Evolutionary conservation across 2,797 vertebrate genomes (phyloP).

Genomic region (Micromesistius poutassou): DNA sequence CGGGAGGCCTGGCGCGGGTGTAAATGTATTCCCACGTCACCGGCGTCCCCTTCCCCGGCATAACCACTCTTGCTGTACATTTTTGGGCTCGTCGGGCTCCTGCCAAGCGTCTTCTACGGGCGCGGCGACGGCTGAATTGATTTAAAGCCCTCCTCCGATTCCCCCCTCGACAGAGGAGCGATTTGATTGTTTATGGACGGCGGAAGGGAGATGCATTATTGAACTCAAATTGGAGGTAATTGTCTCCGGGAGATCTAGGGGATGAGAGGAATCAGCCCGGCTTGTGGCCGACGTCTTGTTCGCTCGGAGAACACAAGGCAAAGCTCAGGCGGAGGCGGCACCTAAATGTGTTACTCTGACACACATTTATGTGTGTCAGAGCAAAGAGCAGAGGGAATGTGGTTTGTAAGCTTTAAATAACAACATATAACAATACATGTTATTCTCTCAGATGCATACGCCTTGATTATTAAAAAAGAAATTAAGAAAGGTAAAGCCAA

Average conservation of each 20-base stretch:
- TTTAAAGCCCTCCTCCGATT: constrained; percentile 74
- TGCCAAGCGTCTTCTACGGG: no score
- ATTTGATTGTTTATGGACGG: constrained; percentile 71
- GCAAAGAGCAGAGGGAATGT: constrained; percentile 1
- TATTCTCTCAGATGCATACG: neutral
- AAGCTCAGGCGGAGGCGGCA: no score
- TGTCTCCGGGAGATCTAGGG: constrained; percentile 65
- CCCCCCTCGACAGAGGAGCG: constrained; percentile 65
- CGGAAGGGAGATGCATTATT: constrained; percentile 59
- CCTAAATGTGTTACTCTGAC: no score
- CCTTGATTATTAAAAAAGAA: neutral
- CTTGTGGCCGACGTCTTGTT: constrained; percentile 27
- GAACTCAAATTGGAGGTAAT: constrained; percentile 70
- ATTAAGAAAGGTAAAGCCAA: neutral
- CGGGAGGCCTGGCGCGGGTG: constrained; percentile 45
- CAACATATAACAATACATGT: neutral
- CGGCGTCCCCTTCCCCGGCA: no score
- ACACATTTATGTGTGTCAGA: no score
- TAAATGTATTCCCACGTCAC: constrained; percentile 54
- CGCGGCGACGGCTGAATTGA: constrained; percentile 66
- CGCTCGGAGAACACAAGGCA: constrained; percentile 44
- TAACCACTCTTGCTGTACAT: neutral
- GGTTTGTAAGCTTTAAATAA: neutral
- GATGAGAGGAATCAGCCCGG: constrained; percentile 54
- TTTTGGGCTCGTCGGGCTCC: neutral